Conservation (phyloP, 2,888 invertebrate genomes). For the Heteropelma amictum region DNA sequence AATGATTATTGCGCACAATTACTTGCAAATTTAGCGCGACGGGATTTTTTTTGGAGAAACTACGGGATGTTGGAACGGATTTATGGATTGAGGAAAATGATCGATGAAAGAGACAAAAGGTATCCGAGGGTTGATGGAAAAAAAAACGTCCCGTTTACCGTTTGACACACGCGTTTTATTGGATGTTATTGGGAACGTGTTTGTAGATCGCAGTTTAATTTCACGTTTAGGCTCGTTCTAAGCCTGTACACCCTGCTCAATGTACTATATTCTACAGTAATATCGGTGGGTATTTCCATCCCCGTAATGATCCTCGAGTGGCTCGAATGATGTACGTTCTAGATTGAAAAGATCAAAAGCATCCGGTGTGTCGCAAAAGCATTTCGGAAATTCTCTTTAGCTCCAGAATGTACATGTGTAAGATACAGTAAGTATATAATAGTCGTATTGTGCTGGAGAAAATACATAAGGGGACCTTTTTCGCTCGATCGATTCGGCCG, state of each 20-base stretch:
- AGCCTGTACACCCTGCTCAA: too few relatives aligned
- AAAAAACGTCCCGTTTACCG: background rate
- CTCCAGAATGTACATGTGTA: background rate
- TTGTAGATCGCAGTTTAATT: conserved; percentile 23
- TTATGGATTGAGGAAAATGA: too few relatives aligned
- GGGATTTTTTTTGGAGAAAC: too few relatives aligned
- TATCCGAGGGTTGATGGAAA: too few relatives aligned
- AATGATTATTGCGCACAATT: background rate
- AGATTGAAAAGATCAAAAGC: conserved; percentile 60
- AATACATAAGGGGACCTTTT: conserved; percentile 63
- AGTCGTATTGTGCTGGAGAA: conserved; percentile 14
- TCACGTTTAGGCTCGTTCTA: background rate
- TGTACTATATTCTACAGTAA: background rate
- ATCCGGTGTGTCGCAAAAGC: conserved; percentile 52
- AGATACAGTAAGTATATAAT: background rate
- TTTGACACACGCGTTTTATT: background rate
- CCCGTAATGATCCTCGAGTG: conserved; percentile 38
- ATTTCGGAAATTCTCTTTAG: conserved; percentile 43
- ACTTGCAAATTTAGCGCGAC: too few relatives aligned
- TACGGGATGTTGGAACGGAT: too few relatives aligned
- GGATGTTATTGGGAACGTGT: conserved; percentile 1
- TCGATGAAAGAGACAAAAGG: too few relatives aligned
- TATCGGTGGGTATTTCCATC: conserved; percentile 3
- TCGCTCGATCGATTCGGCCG: conserved; percentile 72
- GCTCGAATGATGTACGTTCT: conserved; percentile 38